A percentile compares a stretch with the other conserved stretches of the same genome.
phyloP scores from a whole-genome alignment of 2,888 invertebrate genomes.

The Aleiodes alternator region DNA sequence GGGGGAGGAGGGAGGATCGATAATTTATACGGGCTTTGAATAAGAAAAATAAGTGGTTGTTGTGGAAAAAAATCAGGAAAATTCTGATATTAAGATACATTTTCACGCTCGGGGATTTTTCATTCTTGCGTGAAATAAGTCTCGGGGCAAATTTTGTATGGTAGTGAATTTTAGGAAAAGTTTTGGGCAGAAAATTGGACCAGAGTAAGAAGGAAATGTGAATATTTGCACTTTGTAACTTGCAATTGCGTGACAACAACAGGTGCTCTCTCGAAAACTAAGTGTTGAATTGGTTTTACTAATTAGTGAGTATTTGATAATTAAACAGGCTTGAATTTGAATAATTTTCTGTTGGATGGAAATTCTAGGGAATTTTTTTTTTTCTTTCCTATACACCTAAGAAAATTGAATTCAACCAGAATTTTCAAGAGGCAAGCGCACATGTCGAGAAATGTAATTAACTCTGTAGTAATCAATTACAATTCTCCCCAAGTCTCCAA shows the following conservation, averaged over 20 bases:
- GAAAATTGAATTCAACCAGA: no score
- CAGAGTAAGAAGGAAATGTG: slow-evolving; percentile 45
- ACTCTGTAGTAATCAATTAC: no score
- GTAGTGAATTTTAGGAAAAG: slow-evolving; percentile 46
- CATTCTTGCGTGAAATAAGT: slow-evolving; percentile 70
- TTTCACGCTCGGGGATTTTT: slow-evolving; percentile 53
- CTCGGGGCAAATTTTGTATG: slow-evolving; percentile 59
- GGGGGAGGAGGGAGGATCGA: neutral
- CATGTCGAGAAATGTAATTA: no score
- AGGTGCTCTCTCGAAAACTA: slow-evolving; percentile 63
- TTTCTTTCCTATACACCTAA: no score
- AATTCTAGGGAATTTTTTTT: no score
- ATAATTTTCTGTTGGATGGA: slow-evolving; percentile 1
- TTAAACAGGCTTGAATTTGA: neutral
- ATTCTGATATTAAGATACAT: slow-evolving; percentile 29
- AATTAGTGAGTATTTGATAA: slow-evolving; percentile 14
- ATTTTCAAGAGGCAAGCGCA: no score
- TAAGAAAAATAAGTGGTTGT: slow-evolving; percentile 24
- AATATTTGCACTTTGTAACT: slow-evolving; percentile 71
- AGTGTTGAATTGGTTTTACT: slow-evolving; percentile 42
- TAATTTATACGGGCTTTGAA: slow-evolving; percentile 44
- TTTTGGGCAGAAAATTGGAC: slow-evolving; percentile 19
- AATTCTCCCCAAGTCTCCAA: neutral
- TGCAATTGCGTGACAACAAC: slow-evolving; percentile 63
- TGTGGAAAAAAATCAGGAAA: neutral